Percentiles rank a stretch among this genome's conserved stretches.
These are phyloP conservation scores for Leptinotarsa defecta DNA, from an alignment of 1,140 invertebrate genomes.

Conservation along the genomic window DNA sequence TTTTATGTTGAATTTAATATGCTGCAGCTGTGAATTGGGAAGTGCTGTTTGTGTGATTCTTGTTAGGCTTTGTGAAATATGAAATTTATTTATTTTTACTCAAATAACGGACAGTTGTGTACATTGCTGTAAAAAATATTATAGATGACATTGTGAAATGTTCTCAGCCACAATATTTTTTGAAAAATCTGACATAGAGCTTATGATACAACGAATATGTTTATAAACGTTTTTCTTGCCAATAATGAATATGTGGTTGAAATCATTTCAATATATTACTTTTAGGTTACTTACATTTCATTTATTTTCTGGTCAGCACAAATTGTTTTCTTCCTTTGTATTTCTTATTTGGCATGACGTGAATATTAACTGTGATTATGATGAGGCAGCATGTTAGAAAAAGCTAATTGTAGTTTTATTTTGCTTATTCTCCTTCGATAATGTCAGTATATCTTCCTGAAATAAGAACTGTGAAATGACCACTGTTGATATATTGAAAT, in stretches of 20 bases:
- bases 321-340: neutral
- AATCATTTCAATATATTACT: neutral
- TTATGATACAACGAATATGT: conserved; percentile 28
- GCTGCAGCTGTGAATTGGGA: conserved; percentile 16
- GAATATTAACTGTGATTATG: conserved; percentile 27
- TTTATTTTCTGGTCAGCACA: too few species aligned
- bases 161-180: conserved; percentile 22
- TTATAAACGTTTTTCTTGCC: conserved; percentile 24
- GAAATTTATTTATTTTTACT: conserved; percentile 26
- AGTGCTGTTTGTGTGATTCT: conserved; percentile 19
- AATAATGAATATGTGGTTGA: conserved; percentile 14
- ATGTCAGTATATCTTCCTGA: neutral
- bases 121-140: conserved; percentile 19
- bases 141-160: neutral
- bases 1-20: conserved; percentile 9
- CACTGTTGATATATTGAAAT: conserved; percentile 21
- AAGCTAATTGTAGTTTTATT: neutral
- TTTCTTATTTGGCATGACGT: conserved; percentile 16
- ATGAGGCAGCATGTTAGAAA: conserved; percentile 13
- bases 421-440: neutral
- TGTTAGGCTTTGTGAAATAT: conserved; percentile 22
- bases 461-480: conserved; percentile 18
- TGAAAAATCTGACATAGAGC: conserved; percentile 10
- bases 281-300: too few species aligned
- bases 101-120: conserved; percentile 9